Evolutionary conservation across 2,113 vertebrate species (phyloP), one percentile per base, ranked within the genome.

Genomic region (Greenwoodochromis staneri): DNA sequence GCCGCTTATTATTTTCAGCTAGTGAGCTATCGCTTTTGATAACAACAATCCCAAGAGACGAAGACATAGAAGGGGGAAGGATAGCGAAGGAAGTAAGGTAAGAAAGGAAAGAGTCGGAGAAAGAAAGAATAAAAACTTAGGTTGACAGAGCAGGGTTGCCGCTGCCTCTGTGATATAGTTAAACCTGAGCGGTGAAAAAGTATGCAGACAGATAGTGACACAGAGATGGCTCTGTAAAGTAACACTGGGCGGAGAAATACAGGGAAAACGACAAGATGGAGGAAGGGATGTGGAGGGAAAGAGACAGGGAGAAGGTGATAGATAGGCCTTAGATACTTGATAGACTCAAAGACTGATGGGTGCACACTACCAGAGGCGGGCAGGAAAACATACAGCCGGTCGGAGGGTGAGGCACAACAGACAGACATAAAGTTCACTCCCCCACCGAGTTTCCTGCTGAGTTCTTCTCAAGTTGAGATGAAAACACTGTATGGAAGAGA

Each of bases 1-100:
- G 21, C 47, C 49, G 76, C 89, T 93, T 92, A 90, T 93, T 94
- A 94, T 94, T 94, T 94, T 90, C 86, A 89, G 91, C 90, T 81
- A 85, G 83, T 84, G 89, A 92, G 80, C 86, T 89, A 84, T 93
- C 31, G 16, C 84, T 90, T 93, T 91, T 92, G 92, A 95, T 95
- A 92, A 93, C 85, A 89, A 85, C 81, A 54, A 45, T 93, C 90
- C 91, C 88, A 83, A 54, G 93, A 93, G 82, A 73, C 16, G 14
- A 54, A 88, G 61, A 88, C 27, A 91, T 55, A 91, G 53, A 81
- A 8, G 16, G 14, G 31, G 42, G 47, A 13, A 80, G 73, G 53
- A 80, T 66, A 81, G 71, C 45, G 53, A 84, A 80, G 81, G 69
- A 89, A 88, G 85, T 42, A 78, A 81, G 86, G 71, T 81, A 82